These are phyloP conservation scores for Triplophysa tibetana DNA, from an alignment of 2,113 vertebrate genomes.

Conservation along the genomic window DNA sequence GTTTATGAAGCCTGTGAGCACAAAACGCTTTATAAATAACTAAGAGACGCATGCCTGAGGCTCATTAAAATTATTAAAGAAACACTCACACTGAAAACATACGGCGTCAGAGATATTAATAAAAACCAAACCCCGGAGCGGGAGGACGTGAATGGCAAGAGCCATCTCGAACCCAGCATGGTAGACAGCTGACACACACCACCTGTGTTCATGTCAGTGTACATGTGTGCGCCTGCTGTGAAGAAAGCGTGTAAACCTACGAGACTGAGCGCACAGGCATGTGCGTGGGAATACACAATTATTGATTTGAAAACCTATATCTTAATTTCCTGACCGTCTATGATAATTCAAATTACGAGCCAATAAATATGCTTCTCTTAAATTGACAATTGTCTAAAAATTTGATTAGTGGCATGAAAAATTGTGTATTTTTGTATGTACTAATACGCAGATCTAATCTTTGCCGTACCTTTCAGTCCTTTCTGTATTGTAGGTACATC, in stretches of 20 bases:
- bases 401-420: no score
- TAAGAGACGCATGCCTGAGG: slow-evolving; percentile 63
- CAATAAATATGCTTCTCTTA: no score
- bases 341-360: not conserved
- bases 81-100: slow-evolving; percentile 42
- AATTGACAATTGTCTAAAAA: no score
- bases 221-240: slow-evolving; percentile 40
- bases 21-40: slow-evolving; percentile 77
- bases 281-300: not conserved
- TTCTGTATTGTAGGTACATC: not conserved
- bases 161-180: slow-evolving; percentile 41
- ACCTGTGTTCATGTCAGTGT: slow-evolving; percentile 33
- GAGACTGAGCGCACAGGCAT: slow-evolving; percentile 14
- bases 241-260: slow-evolving; percentile 20
- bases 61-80: slow-evolving; percentile 67
- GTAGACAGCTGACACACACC: slow-evolving; percentile 12
- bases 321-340: not conserved
- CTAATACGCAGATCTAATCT: not conserved
- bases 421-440: not conserved
- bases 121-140: slow-evolving; percentile 41
- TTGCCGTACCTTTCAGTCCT: not conserved
- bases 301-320: no score
- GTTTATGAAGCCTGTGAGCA: slow-evolving; percentile 66
- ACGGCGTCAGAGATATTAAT: slow-evolving; percentile 60
- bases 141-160: slow-evolving; percentile 41